Percentiles rank a stretch among this genome's conserved stretches.
These are phyloP conservation scores for Hartigia nigra DNA, from an alignment of 2,888 invertebrate genomes.

Conservation along the genomic window DNA sequence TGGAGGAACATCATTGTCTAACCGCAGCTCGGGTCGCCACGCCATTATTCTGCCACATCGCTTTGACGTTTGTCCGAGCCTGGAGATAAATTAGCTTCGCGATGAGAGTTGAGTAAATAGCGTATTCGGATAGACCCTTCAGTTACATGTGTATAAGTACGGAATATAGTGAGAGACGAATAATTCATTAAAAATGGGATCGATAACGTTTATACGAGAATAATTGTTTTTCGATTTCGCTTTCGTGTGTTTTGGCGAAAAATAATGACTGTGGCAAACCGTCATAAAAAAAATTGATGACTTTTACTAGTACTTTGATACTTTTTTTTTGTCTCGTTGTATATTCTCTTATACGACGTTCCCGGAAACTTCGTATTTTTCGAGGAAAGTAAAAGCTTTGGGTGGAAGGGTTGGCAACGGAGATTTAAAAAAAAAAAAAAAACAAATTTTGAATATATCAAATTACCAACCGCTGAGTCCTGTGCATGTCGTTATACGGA, in stretches of 20 bases:
- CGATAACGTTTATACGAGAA: constrained; percentile 29
- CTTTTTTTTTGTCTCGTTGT: background rate
- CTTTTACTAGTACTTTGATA: background rate
- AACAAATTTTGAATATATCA: background rate
- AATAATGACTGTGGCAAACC: background rate
- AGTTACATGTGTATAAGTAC: background rate
- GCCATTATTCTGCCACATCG: constrained; percentile 35
- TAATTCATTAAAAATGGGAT: constrained; percentile 14
- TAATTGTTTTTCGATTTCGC: constrained; percentile 35
- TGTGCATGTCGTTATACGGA: background rate
- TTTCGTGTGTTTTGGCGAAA: background rate
- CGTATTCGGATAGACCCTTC: constrained; percentile 2
- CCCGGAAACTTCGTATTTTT: background rate
- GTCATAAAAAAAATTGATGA: background rate
- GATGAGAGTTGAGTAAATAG: constrained; percentile 15
- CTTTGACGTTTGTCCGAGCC: constrained; percentile 40
- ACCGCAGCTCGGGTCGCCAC: constrained; percentile 23
- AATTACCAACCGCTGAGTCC: background rate
- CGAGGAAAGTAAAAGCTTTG: background rate
- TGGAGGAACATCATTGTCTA: constrained; percentile 25
- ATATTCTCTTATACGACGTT: background rate
- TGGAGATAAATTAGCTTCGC: constrained; percentile 41
- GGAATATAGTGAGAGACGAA: background rate
- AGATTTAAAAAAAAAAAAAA: too few species aligned
- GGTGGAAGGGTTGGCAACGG: constrained; percentile 4